These are phyloP conservation scores for Cichladusa arquata DNA, from an alignment of 2,113 vertebrate genomes.

Conservation along the genomic window DNA sequence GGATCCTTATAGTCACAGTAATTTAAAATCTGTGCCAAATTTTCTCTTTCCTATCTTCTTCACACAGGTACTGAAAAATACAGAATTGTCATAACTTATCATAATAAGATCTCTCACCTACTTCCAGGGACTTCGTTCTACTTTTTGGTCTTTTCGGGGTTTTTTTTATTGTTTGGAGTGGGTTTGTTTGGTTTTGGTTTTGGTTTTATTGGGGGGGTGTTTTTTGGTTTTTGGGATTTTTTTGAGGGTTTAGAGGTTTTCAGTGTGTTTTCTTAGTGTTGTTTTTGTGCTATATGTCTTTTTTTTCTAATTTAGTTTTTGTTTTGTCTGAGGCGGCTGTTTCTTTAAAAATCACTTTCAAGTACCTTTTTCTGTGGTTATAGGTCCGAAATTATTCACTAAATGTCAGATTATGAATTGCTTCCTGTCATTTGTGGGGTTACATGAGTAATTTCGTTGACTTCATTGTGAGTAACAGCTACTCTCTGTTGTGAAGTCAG, in stretches of 20 bases:
- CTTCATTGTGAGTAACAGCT: background rate
- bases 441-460: background rate
- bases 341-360: background rate
- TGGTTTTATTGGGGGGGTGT: background rate
- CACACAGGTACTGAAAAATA: background rate
- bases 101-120: background rate
- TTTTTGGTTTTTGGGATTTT: background rate
- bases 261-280: background rate
- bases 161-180: too few relatives aligned
- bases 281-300: fast-evolving
- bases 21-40: background rate
- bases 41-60: background rate
- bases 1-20: background rate
- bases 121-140: background rate
- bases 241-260: background rate
- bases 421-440: background rate
- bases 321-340: background rate
- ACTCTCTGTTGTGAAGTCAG: background rate
- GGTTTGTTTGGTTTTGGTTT: background rate
- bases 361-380: background rate
- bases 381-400: background rate
- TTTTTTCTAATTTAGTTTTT: background rate
- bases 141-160: background rate
- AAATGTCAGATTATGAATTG: background rate
- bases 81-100: background rate